Percentiles rank a stretch among this genome's conserved stretches.
Conservation (phyloP, 2,113 vertebrate genomes). For the Pollachius pollachius region DNA sequence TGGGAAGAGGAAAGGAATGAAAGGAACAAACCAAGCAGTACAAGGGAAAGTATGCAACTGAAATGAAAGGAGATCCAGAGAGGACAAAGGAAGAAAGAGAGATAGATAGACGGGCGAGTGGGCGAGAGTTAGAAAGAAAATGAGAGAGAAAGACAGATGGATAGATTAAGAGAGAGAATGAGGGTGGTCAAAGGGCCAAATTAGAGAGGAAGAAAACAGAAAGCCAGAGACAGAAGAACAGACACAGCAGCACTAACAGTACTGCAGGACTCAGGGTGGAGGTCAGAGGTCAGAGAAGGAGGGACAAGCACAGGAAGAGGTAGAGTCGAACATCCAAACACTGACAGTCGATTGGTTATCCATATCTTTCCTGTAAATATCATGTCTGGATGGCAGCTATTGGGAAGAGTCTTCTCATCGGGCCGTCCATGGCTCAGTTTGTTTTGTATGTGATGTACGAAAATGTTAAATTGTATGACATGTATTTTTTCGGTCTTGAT, state of each 20-base stretch:
- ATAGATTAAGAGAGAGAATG: background rate
- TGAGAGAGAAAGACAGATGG: constrained; percentile 11
- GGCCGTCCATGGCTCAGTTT: constrained; percentile 63
- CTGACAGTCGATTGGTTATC: constrained; percentile 10
- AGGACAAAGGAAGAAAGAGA: background rate
- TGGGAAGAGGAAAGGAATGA: background rate
- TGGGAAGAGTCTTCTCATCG: constrained; percentile 56
- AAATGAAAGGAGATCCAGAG: background rate
- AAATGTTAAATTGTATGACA: constrained; percentile 46
- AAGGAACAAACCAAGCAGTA: background rate
- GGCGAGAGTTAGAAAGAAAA: background rate
- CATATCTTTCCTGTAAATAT: constrained; percentile 44
- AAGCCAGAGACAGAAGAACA: background rate
- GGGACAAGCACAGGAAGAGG: constrained; percentile 36
- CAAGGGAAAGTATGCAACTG: background rate
- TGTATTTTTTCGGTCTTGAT: constrained; percentile 57
- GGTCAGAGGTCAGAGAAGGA: background rate
- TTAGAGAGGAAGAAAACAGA: background rate
- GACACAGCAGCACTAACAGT: constrained; percentile 43
- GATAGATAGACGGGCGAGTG: background rate
- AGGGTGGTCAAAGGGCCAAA: too few species aligned
- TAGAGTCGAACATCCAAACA: constrained; percentile 39
- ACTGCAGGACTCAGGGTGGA: background rate
- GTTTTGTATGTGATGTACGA: constrained; percentile 49
- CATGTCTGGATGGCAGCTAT: constrained; percentile 45